A percentile compares a stretch with the other conserved stretches of the same genome.
phyloP scores from a whole-genome alignment of 2,888 invertebrate species.

The Odontomyia ornata region DNA sequence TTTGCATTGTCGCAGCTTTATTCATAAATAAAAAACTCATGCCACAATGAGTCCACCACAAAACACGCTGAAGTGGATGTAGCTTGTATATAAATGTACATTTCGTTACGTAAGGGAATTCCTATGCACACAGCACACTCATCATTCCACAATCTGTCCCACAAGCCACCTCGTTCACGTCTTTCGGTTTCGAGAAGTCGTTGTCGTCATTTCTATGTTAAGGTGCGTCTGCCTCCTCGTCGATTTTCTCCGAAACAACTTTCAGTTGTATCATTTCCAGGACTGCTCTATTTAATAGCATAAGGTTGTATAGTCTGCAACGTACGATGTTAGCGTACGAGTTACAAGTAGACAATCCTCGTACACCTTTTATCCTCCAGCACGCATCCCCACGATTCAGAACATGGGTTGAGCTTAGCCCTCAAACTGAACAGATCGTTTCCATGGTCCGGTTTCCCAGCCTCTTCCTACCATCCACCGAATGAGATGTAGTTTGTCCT shows the following conservation, averaged over 20 bases:
- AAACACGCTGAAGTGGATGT: background rate
- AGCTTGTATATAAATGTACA: conserved; percentile 3
- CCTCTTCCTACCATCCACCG: background rate
- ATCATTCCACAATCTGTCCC: background rate
- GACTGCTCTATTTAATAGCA: background rate
- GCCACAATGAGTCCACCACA: background rate
- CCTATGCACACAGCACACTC: conserved; percentile 37
- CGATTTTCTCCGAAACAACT: background rate
- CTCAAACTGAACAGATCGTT: background rate
- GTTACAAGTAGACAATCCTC: background rate
- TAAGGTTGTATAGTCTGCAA: background rate
- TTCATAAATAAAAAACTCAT: background rate
- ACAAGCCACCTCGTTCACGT: background rate
- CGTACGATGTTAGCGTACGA: background rate
- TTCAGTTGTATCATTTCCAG: background rate
- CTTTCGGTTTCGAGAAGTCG: background rate
- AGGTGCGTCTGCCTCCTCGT: background rate
- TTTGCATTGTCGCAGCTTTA: background rate
- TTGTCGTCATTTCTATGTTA: background rate
- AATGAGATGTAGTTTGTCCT: background rate
- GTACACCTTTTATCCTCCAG: background rate
- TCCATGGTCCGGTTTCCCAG: background rate
- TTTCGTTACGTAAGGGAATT: conserved; percentile 50
- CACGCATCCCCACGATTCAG: background rate
- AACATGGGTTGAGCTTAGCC: background rate